These are phyloP conservation scores for Rhabdophis nuchalis DNA, from an alignment of 2,797 vertebrate genomes.

Conservation along the genomic window DNA sequence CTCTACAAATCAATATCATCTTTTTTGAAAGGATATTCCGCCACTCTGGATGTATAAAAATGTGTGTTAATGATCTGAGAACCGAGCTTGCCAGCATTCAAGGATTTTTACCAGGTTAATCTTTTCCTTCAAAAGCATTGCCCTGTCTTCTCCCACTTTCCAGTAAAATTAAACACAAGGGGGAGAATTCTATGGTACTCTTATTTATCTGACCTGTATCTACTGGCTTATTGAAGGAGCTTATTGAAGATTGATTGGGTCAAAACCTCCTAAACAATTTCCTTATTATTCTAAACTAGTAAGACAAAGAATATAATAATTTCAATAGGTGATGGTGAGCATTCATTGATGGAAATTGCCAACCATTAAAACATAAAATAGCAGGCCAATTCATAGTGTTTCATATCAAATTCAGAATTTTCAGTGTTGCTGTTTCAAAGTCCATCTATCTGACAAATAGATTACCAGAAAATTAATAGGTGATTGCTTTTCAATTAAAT, in stretches of 20 bases:
- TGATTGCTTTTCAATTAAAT: neutral
- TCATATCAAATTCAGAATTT: neutral
- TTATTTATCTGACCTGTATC: neutral
- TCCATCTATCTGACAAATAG: neutral
- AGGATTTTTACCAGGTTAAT: neutral
- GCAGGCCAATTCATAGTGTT: neutral
- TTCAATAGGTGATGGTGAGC: neutral
- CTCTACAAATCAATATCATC: neutral
- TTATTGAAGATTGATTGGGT: neutral
- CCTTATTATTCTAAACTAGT: neutral
- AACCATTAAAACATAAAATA: neutral
- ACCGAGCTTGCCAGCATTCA: neutral
- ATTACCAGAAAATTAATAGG: neutral
- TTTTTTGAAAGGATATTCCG: neutral
- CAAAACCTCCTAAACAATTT: neutral
- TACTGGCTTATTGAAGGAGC: neutral
- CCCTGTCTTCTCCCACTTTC: neutral
- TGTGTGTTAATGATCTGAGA: neutral
- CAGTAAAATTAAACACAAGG: constrained; percentile 1
- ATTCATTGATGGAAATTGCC: neutral
- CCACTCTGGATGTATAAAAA: neutral
- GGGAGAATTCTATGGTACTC: neutral
- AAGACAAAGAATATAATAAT: neutral
- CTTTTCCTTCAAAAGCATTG: constrained; percentile 10
- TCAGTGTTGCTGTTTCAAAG: neutral